Percentiles rank a stretch among this genome's conserved stretches.
These are phyloP conservation scores for Sinocyclocheilus anophthalmus DNA, from an alignment of 2,113 vertebrate genomes.

Conservation along the genomic window DNA sequence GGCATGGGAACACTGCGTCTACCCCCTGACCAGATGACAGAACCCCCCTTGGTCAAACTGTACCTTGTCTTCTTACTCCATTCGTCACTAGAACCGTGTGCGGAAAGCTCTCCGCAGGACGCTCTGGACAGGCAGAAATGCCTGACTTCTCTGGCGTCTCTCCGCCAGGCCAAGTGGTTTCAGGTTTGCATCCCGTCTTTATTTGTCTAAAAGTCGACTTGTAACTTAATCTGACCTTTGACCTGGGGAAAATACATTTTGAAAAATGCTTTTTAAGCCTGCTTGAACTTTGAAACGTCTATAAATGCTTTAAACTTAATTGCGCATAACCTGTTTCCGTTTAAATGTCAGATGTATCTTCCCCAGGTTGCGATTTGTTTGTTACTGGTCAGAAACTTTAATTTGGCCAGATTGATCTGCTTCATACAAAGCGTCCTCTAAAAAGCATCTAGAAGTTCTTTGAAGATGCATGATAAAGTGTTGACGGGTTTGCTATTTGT, in stretches of 20 bases:
- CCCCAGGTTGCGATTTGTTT: slow-evolving; percentile 36
- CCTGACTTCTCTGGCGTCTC: slow-evolving; percentile 99
- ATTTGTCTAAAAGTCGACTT: slow-evolving; percentile 71
- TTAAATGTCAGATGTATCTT: slow-evolving; percentile 28
- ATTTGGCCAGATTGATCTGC: slow-evolving; percentile 37
- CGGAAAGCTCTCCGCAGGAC: slow-evolving; percentile 95
- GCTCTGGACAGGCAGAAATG: slow-evolving; percentile 99
- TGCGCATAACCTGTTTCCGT: slow-evolving; percentile 28
- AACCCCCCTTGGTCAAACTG: slow-evolving; percentile 99
- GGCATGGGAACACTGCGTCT: slow-evolving; percentile 81
- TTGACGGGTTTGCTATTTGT: slow-evolving; percentile 49
- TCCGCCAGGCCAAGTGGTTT: slow-evolving; percentile 99
- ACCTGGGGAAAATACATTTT: slow-evolving; percentile 40
- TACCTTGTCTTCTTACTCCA: slow-evolving; percentile 99
- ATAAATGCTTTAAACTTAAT: background rate
- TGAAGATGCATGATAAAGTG: slow-evolving; percentile 41
- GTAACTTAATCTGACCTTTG: slow-evolving; percentile 35
- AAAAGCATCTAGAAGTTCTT: slow-evolving; percentile 68
- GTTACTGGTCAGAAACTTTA: slow-evolving; percentile 26
- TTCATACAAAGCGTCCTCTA: slow-evolving; percentile 46
- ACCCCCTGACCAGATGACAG: slow-evolving; percentile 91
- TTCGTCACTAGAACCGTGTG: slow-evolving; percentile 96
- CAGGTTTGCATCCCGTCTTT: slow-evolving; percentile 99
- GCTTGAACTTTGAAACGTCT: slow-evolving; percentile 40
- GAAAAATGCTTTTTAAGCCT: slow-evolving; percentile 2